Base-by-base conservation (phyloP, 2,888 invertebrate genomes). In the Adineta ricciae region DNA sequence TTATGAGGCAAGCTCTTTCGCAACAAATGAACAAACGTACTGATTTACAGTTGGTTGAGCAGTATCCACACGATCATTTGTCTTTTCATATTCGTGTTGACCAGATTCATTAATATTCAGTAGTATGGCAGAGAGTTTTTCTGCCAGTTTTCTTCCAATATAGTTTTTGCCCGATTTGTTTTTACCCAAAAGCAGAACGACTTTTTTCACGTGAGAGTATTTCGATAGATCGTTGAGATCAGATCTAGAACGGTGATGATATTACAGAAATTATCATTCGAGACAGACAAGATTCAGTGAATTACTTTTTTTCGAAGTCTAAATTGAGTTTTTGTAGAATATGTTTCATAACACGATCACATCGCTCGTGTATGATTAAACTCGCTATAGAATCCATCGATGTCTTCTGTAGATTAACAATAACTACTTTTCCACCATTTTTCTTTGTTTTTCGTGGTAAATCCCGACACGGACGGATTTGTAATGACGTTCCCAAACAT, bases 381-480 rank as follows among this genome's bases (percentile, higher is more conserved):
- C 96, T 94, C 41, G 96, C 95, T 91, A 95, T 95, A 89, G 94
- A 94, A 89, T 97, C 96, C 92, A 96, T 95, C 92, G 97, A 97
- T 5, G 98, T 99, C n/a, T 95, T 94, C 90, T 99, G 99, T 84
- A 99, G 92, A 91, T 99, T 99, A 87, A 97, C 94, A 88, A 98
- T 95, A 32, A 95, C 95, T 84, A 99, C 91, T 90, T 94, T 94
- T 7, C 97, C 97, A 94, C 94, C 89, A 49, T 85, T 78, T 41
- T 84, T 85, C 14, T 84, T 85, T 16, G 84, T 56, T 93, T 93
- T 82, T 54, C 96, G 90, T 7, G 98, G 98, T 87, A 98, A 92
- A 90, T 95, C 95, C 24, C 97, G 98, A 91, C 97, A 96, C 72
- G 99, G 99, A 87, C 96, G 93, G 88, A 99, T 99, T 93, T 99